Percentiles rank a stretch among this genome's conserved stretches.
Conservation (phyloP, 2,797 vertebrate genomes). For the Poecilia picta region DNA sequence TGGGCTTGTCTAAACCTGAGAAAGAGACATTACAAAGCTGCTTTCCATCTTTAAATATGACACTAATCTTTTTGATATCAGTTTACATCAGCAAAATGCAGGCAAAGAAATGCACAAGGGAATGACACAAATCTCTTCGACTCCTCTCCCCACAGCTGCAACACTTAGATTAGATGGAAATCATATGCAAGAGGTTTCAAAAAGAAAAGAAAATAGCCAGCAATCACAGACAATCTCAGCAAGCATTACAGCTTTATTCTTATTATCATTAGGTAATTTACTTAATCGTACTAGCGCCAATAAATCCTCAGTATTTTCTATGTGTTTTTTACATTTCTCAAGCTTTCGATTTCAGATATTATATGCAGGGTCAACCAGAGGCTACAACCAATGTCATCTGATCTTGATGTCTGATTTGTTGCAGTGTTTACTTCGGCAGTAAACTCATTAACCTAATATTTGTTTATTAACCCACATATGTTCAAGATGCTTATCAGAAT, state of each 20-base stretch:
- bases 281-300: not conserved
- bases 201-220: slow-evolving; percentile 11
- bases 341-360: slow-evolving; percentile 25
- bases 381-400: slow-evolving; percentile 69
- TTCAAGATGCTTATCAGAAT: slow-evolving; percentile 71
- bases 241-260: slow-evolving; percentile 9
- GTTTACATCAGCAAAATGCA: slow-evolving; percentile 36
- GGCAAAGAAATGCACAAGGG: slow-evolving; percentile 21
- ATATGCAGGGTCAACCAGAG: slow-evolving; percentile 41
- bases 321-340: slow-evolving; percentile 37
- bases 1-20: slow-evolving; percentile 52
- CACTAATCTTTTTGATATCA: slow-evolving; percentile 33
- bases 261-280: not conserved
- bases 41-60: slow-evolving; percentile 17
- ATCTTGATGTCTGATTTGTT: slow-evolving; percentile 50
- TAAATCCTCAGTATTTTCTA: slow-evolving; percentile 19
- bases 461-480: slow-evolving; percentile 56
- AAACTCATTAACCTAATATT: slow-evolving; percentile 60
- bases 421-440: slow-evolving; percentile 51
- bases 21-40: slow-evolving; percentile 20
- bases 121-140: slow-evolving; percentile 28
- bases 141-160: slow-evolving; percentile 57
- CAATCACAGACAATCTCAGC: slow-evolving; percentile 16
- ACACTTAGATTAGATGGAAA: slow-evolving; percentile 19
- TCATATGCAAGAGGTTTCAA: slow-evolving; percentile 2